These are phyloP conservation scores for Mycalesis mineus DNA, from an alignment of 2,888 invertebrate species.

Conservation along the genomic window DNA sequence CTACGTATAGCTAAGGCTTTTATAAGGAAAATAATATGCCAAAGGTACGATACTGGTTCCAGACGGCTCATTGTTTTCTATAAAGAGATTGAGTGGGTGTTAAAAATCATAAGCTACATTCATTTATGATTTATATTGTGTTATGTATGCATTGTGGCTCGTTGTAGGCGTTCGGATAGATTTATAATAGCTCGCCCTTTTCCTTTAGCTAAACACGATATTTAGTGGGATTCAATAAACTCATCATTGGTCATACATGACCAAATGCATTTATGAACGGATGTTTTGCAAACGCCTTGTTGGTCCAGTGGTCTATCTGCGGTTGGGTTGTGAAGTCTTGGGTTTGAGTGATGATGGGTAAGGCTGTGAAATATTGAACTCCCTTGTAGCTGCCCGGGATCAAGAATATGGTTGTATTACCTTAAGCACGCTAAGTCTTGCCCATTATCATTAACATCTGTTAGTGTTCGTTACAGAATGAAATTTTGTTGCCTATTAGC, in stretches of 20 bases:
- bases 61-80: slow-evolving; percentile 55
- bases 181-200: slow-evolving; percentile 59
- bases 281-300: too few relatives aligned
- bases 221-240: slow-evolving; percentile 38
- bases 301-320: too few relatives aligned
- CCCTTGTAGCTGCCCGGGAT: too few relatives aligned
- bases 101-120: slow-evolving; percentile 71
- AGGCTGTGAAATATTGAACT: too few relatives aligned
- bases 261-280: slow-evolving; percentile 2
- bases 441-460: too few relatives aligned
- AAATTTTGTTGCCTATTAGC: too few relatives aligned
- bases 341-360: too few relatives aligned
- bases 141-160: slow-evolving; percentile 65
- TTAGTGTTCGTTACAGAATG: too few relatives aligned
- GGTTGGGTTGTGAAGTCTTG: too few relatives aligned
- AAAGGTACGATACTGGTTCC: slow-evolving; percentile 33
- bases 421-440: too few relatives aligned
- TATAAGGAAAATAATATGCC: not conserved
- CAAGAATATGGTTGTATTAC: too few relatives aligned
- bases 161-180: slow-evolving; percentile 64
- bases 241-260: slow-evolving; percentile 20
- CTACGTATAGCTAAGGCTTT: not conserved
- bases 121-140: slow-evolving; percentile 70
- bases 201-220: slow-evolving; percentile 49
- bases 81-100: slow-evolving; percentile 71